Evolutionary conservation across 2,797 vertebrate genomes (phyloP).

Genomic region (Zenarchopterus dispar): DNA sequence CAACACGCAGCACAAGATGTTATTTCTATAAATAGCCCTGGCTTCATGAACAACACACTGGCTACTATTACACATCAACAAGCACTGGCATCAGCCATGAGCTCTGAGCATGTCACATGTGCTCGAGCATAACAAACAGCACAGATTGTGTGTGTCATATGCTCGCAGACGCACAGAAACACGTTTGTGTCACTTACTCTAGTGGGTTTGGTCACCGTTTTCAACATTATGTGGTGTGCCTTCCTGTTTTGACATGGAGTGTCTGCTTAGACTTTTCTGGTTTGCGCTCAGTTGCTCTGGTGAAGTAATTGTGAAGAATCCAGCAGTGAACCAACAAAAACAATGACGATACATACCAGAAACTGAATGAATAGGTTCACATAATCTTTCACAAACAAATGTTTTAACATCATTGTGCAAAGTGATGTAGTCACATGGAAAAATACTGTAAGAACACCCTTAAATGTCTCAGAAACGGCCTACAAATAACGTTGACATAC

Average conservation of each 20-base stretch:
- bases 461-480: too few relatives aligned
- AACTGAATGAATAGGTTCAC: conserved; percentile 25
- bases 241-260: conserved; percentile 75
- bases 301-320: conserved; percentile 49
- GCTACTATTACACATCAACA: conserved; percentile 74
- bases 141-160: conserved; percentile 61
- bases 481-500: too few relatives aligned
- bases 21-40: conserved; percentile 71
- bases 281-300: conserved; percentile 36
- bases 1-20: conserved; percentile 66
- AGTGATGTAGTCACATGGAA: too few relatives aligned
- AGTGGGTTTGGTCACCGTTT: conserved; percentile 67
- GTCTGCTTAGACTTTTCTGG: conserved; percentile 70
- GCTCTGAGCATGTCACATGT: conserved; percentile 60
- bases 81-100: conserved; percentile 62
- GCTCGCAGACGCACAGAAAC: conserved; percentile 46
- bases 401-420: too few relatives aligned
- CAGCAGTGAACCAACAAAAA: conserved; percentile 47
- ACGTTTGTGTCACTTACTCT: conserved; percentile 54
- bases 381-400: conserved; percentile 5
- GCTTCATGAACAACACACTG: conserved; percentile 66
- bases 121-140: conserved; percentile 53
- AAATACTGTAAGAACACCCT: too few relatives aligned
- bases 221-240: conserved; percentile 41
- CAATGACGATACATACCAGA: conserved; percentile 49